phyloP scores from a whole-genome alignment of 2,113 vertebrate species.

The Calidris pugnax region DNA sequence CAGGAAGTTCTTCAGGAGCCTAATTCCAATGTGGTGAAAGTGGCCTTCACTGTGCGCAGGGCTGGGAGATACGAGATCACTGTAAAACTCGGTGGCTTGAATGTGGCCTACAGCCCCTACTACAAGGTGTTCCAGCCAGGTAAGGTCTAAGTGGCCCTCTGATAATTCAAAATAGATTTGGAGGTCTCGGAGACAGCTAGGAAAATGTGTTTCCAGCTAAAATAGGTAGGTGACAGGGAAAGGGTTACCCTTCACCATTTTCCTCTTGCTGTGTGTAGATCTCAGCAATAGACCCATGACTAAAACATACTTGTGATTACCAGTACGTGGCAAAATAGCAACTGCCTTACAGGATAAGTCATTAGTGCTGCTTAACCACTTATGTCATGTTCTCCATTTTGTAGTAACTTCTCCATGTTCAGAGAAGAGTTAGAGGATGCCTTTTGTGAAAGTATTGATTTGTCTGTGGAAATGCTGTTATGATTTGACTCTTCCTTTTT shows the following conservation, averaged over 20 bases:
- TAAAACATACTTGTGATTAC: not conserved
- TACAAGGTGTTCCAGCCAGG: slow-evolving; percentile 98
- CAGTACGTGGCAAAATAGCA: not conserved
- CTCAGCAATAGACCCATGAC: not conserved
- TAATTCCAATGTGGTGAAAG: slow-evolving; percentile 91
- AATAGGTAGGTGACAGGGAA: not conserved
- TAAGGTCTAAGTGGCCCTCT: slow-evolving; percentile 56
- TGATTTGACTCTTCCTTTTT: not conserved
- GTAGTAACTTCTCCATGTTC: not conserved
- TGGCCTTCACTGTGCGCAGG: slow-evolving; percentile 95
- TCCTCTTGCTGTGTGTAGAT: not conserved
- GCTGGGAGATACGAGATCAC: slow-evolving; percentile 95
- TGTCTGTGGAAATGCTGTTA: not conserved
- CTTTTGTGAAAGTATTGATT: not conserved
- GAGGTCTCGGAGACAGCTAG: not conserved
- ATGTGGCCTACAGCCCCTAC: slow-evolving; percentile 96
- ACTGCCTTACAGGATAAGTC: not conserved
- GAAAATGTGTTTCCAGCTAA: not conserved
- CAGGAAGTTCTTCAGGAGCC: slow-evolving; percentile 94
- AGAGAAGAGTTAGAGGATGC: not conserved
- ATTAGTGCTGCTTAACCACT: not conserved
- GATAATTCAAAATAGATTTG: not conserved
- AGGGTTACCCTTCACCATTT: not conserved
- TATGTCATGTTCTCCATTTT: not conserved
- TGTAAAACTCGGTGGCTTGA: slow-evolving; percentile 92